A percentile compares a stretch with the other conserved stretches of the same genome.
phyloP scores from a whole-genome alignment of 2,888 invertebrate species.

The Plebejus argus region DNA sequence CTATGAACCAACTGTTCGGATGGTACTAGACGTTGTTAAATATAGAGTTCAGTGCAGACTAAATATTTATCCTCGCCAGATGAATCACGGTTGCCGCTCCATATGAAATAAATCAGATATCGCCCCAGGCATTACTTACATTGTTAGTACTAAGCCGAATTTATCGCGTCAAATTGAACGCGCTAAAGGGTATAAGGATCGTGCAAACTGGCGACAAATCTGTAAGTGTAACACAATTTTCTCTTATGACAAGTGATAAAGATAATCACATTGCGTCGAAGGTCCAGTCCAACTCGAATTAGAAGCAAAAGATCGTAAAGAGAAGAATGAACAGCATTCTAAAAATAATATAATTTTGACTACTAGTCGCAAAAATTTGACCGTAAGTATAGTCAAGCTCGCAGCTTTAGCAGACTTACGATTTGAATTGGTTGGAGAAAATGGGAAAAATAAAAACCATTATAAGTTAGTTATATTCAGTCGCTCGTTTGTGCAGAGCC shows the following conservation, averaged over 20 bases:
- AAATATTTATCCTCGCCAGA: constrained; percentile 42
- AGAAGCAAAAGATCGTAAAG: no score
- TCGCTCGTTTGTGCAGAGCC: background rate
- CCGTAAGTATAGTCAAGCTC: no score
- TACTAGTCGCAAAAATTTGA: no score
- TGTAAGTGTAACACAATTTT: background rate
- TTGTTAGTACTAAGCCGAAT: constrained; percentile 33
- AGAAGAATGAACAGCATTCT: no score
- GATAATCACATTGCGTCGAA: no score
- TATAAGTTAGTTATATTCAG: background rate
- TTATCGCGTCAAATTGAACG: constrained; percentile 23
- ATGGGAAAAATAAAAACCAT: no score
- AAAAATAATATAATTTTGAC: no score
- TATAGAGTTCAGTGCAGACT: constrained; percentile 42
- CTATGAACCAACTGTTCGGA: constrained; percentile 17
- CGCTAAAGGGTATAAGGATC: constrained; percentile 1
- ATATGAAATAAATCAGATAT: constrained; percentile 65
- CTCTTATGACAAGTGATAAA: no score
- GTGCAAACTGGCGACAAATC: background rate
- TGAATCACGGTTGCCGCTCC: constrained; percentile 63
- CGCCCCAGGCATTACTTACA: constrained; percentile 40
- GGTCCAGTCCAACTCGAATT: no score
- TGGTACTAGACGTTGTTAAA: constrained; percentile 39
- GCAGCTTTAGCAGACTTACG: no score
- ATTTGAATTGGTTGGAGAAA: background rate